Evolutionary conservation across 2,797 vertebrate species (phyloP).

Genomic region (Melanotaenia nigrans): DNA sequence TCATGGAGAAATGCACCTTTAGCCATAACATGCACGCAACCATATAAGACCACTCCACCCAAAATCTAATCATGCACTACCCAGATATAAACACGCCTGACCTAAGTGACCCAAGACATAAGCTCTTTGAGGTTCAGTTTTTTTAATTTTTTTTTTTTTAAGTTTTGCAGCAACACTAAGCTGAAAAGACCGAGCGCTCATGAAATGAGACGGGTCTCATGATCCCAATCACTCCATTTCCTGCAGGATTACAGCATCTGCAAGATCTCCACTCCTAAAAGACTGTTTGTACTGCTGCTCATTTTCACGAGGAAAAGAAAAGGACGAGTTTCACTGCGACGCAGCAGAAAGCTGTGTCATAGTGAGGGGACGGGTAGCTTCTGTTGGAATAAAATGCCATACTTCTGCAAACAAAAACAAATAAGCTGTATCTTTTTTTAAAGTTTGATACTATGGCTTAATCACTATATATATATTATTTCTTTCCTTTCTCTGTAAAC

Average conservation of each 20-base stretch:
- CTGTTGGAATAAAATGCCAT: conserved; percentile 62
- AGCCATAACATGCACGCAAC: conserved; percentile 63
- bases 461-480: conserved; percentile 33
- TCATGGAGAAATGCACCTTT: conserved; percentile 60
- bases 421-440: conserved; percentile 39
- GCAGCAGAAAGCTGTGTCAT: conserved; percentile 17
- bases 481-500: conserved; percentile 31
- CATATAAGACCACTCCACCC: conserved; percentile 73
- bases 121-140: conserved; percentile 23
- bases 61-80: conserved; percentile 38
- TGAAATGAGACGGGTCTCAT: conserved; percentile 22
- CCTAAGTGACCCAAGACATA: conserved; percentile 5
- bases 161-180: background rate
- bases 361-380: conserved; percentile 3
- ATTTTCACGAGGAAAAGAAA: conserved; percentile 18
- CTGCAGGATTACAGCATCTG: conserved; percentile 59
- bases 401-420: conserved; percentile 47
- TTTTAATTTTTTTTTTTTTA: background rate
- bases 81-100: conserved; percentile 40
- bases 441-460: conserved; percentile 45
- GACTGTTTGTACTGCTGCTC: conserved; percentile 32
- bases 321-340: conserved; percentile 10
- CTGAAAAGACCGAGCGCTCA: conserved; percentile 28
- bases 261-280: conserved; percentile 27
- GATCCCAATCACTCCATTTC: conserved; percentile 28